These are phyloP conservation scores for Cremastinae sp. DNA, from an alignment of 2,888 invertebrate genomes.

Conservation along the genomic window DNA sequence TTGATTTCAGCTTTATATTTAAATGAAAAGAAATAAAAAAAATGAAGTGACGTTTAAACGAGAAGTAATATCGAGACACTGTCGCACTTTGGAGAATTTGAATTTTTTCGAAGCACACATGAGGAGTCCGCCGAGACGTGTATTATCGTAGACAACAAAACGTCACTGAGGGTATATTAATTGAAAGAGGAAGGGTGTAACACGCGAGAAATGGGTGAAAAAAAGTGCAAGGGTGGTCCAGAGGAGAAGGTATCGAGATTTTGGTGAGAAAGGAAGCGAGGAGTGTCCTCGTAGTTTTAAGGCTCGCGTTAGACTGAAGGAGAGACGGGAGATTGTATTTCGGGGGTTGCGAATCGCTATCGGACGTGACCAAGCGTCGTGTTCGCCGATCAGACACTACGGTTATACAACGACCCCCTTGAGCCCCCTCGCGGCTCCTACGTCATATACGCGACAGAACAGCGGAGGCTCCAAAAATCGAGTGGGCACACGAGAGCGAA, in stretches of 20 bases:
- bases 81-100: background rate
- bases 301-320: slow-evolving; percentile 66
- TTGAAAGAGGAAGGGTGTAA: no score
- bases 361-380: slow-evolving; percentile 61
- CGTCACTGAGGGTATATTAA: background rate
- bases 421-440: slow-evolving; percentile 63
- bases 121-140: background rate
- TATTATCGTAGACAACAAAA: background rate
- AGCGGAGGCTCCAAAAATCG: background rate
- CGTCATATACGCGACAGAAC: slow-evolving; percentile 37
- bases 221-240: slow-evolving; percentile 24
- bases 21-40: no score
- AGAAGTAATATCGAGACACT: no score
- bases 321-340: slow-evolving; percentile 59
- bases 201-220: slow-evolving; percentile 1
- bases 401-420: slow-evolving; percentile 52
- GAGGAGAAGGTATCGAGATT: slow-evolving; percentile 19
- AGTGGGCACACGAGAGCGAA: background rate
- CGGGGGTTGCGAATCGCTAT: slow-evolving; percentile 70
- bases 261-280: slow-evolving; percentile 13
- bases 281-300: slow-evolving; percentile 64
- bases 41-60: no score
- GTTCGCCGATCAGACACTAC: slow-evolving; percentile 55
- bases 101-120: slow-evolving; percentile 1
- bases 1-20: no score